These are phyloP conservation scores for Acanthopleura granulata DNA, from an alignment of 2,888 invertebrate genomes.

Conservation along the genomic window DNA sequence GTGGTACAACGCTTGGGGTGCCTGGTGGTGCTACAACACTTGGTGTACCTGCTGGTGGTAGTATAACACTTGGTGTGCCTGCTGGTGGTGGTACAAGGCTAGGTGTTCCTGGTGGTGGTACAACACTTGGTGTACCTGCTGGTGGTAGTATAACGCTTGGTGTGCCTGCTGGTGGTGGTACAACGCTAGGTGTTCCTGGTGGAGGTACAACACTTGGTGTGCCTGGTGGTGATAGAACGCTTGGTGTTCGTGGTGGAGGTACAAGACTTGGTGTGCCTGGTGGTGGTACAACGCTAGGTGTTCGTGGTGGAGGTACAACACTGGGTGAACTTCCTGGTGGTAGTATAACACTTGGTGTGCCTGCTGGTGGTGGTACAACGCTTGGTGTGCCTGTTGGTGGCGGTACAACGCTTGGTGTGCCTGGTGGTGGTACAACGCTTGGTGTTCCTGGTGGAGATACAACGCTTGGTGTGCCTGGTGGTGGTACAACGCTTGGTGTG, in stretches of 20 bases:
- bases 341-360: neutral
- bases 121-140: slow-evolving; percentile 1
- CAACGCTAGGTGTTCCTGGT: neutral
- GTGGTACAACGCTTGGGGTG: neutral
- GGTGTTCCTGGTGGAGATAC: neutral
- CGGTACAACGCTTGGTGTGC: neutral
- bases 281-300: neutral
- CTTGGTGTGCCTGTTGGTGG: neutral
- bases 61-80: neutral
- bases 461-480: neutral
- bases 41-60: slow-evolving; percentile 1
- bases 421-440: neutral
- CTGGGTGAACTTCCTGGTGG: neutral
- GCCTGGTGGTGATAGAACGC: neutral
- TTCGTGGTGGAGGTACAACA: neutral
- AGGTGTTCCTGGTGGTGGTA: neutral
- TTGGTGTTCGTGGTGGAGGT: neutral
- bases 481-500: neutral
- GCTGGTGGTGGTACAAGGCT: neutral
- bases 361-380: neutral
- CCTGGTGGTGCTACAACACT: slow-evolving; percentile 1
- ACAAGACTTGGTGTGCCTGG: neutral
- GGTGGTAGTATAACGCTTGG: neutral
- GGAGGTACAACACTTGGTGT: slow-evolving; percentile 1
- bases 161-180: neutral